Evolutionary conservation across 30 jellyfish, hydroid and myxozoan species (phyloP).

Genomic region (Turritopsis rubra): DNA sequence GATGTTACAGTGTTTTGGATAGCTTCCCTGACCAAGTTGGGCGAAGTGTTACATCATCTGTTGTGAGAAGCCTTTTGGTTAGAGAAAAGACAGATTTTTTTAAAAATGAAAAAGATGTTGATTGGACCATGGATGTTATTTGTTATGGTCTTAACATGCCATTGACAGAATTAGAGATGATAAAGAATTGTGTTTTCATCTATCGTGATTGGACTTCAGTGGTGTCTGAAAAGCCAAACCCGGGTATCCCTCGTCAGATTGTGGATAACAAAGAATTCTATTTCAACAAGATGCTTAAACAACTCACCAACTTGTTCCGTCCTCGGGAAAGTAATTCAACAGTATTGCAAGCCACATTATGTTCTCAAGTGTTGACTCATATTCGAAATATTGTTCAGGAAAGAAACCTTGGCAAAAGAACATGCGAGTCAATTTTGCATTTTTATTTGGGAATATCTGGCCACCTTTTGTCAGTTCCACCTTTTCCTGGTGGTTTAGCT

Average conservation of each 20-base stretch:
- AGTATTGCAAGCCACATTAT: constrained; percentile 54
- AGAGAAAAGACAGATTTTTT: constrained; percentile 57
- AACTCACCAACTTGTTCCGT: constrained; percentile 63
- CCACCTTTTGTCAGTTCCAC: constrained; percentile 88
- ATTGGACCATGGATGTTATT: constrained; percentile 99
- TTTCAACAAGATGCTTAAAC: constrained; percentile 63
- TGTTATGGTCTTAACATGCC: constrained; percentile 94
- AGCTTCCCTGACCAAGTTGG: constrained; percentile 88
- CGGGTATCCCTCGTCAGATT: constrained; percentile 71
- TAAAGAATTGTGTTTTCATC: constrained; percentile 74
- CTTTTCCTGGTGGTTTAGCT: constrained; percentile 78
- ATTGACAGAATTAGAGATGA: constrained; percentile 82
- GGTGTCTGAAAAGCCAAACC: constrained; percentile 45
- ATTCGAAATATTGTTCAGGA: constrained; percentile 36
- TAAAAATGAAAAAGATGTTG: constrained; percentile 68
- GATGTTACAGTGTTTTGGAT: constrained; percentile 71
- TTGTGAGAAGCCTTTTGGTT: constrained; percentile 67
- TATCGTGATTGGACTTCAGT: constrained; percentile 82
- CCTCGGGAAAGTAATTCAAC: constrained; percentile 90
- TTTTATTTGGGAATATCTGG: constrained; percentile 82
- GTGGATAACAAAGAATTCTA: constrained; percentile 48
- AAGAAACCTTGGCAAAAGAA: constrained; percentile 39
- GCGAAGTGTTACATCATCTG: constrained; percentile 66
- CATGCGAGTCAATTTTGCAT: constrained; percentile 66
- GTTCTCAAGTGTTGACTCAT: constrained; percentile 69